Conservation (phyloP, 2,797 vertebrate genomes). For the Phoeniculus purpureus region DNA sequence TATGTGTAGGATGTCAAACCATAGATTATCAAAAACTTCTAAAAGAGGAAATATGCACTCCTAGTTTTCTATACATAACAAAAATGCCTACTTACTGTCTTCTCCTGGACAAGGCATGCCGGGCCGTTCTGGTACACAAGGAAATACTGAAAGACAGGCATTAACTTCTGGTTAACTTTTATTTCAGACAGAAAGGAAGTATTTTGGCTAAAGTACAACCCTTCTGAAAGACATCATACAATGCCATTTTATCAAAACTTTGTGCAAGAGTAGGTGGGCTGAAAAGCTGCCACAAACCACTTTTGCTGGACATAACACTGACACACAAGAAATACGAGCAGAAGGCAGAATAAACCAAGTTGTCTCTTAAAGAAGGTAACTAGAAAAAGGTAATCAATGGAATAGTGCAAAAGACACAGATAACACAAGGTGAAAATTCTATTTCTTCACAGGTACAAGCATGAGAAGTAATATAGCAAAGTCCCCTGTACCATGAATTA, state of each 20-base stretch:
- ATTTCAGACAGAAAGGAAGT: neutral
- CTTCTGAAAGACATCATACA: neutral
- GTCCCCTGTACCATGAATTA: conserved; percentile 90
- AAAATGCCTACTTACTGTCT: conserved; percentile 89
- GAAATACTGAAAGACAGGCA: conserved; percentile 86
- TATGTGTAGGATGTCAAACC: neutral
- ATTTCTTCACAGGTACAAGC: neutral
- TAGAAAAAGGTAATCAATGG: neutral
- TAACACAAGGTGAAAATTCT: neutral
- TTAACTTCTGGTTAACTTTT: conserved; percentile 10
- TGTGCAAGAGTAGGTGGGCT: neutral
- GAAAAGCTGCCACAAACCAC: neutral
- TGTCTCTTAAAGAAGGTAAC: neutral
- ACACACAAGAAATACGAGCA: neutral
- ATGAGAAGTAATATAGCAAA: neutral
- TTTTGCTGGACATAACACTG: neutral
- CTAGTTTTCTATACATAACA: neutral
- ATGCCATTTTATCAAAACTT: neutral
- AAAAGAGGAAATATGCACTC: neutral
- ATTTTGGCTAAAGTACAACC: neutral
- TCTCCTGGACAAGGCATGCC: conserved; percentile 98
- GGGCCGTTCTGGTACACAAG: conserved; percentile 94
- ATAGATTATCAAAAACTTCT: neutral
- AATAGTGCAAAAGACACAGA: neutral
- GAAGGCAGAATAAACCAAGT: neutral